Percentiles rank a stretch among this genome's conserved stretches.
Evolutionary conservation across 2,888 invertebrate species (phyloP).

Genomic region (Sarcophaga rosellei): DNA sequence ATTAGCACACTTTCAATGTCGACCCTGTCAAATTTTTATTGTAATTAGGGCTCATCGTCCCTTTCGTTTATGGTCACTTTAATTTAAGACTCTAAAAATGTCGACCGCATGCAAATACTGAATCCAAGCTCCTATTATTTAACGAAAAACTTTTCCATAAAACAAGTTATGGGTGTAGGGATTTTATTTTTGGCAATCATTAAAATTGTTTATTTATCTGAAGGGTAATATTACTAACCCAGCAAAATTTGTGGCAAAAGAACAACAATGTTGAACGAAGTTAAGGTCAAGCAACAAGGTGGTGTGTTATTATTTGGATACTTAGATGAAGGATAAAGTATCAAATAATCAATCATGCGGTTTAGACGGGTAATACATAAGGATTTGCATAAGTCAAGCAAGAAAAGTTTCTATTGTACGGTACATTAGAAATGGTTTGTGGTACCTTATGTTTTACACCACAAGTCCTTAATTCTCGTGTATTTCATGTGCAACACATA

Average conservation of each 20-base stretch:
- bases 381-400: slow-evolving; percentile 66
- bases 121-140: not conserved
- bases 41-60: not conserved
- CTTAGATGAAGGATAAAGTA: slow-evolving; percentile 38
- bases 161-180: slow-evolving; percentile 2
- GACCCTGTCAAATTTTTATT: not conserved
- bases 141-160: slow-evolving; percentile 11
- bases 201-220: slow-evolving; percentile 23
- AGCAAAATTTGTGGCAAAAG: not conserved
- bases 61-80: not conserved
- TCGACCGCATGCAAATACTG: slow-evolving; percentile 19
- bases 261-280: not conserved
- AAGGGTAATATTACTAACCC: not conserved
- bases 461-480: too few relatives aligned
- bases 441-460: too few relatives aligned
- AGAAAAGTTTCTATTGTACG: slow-evolving; percentile 22
- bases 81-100: slow-evolving; percentile 12
- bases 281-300: not conserved
- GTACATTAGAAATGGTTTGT: too few relatives aligned
- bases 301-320: too few relatives aligned
- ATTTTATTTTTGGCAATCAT: slow-evolving; percentile 31
- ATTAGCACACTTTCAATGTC: not conserved
- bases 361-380: slow-evolving; percentile 62
- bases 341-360: slow-evolving; percentile 70
- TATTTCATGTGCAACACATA: too few relatives aligned